Evolutionary conservation across 2,113 vertebrate genomes (phyloP).

Genomic region (Butorides virescens): DNA sequence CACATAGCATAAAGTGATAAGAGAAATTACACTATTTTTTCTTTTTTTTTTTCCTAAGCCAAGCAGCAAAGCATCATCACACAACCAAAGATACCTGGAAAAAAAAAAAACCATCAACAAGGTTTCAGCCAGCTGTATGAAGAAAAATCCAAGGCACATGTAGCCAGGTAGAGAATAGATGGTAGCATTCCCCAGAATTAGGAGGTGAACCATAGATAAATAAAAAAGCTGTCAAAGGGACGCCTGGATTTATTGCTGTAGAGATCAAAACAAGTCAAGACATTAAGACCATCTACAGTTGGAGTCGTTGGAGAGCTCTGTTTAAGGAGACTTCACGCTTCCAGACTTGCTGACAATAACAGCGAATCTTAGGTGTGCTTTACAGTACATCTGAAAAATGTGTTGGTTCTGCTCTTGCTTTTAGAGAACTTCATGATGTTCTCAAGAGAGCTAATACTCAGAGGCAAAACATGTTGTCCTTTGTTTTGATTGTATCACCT

Average conservation of each 20-base stretch:
- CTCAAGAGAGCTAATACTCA: neutral
- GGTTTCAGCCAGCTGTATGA: neutral
- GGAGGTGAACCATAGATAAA: neutral
- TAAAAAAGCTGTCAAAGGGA: neutral
- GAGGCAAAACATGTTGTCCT: neutral
- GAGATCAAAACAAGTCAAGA: neutral
- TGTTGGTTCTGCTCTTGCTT: neutral
- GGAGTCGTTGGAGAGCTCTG: neutral
- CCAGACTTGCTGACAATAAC: neutral
- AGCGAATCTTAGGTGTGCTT: neutral
- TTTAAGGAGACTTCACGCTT: neutral
- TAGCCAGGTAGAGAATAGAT: neutral
- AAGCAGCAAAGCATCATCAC: neutral
- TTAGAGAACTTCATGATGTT: neutral
- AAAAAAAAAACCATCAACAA: neutral
- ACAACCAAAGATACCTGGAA: neutral
- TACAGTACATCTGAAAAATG: neutral
- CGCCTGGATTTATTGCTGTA: neutral
- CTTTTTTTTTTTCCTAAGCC: neutral
- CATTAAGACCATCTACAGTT: neutral
- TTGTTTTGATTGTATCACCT: neutral
- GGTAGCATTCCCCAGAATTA: neutral
- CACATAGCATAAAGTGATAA: neutral
- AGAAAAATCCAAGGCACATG: neutral
- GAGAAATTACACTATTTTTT: neutral